These are phyloP conservation scores for Drosophila macrospina DNA, from an alignment of 2,888 invertebrate genomes.

Conservation along the genomic window DNA sequence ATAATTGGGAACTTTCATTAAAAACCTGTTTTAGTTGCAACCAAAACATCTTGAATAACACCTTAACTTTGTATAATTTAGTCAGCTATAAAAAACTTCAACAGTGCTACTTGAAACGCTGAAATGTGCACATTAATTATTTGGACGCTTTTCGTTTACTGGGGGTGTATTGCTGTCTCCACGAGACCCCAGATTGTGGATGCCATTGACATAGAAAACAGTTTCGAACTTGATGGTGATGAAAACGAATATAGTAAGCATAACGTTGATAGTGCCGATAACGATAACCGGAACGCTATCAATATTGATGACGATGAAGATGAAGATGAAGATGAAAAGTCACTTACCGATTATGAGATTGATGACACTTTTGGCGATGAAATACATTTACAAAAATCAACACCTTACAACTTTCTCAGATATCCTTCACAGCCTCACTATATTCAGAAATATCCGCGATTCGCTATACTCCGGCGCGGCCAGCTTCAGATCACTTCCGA, in stretches of 20 bases:
- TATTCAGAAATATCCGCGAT: constrained; percentile 37
- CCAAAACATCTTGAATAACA: not conserved
- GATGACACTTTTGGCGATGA: constrained; percentile 11
- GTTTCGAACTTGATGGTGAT: constrained; percentile 4
- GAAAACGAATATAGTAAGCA: constrained; percentile 17
- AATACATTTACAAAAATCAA: not conserved
- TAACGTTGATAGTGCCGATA: not conserved
- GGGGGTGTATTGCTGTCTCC: not conserved
- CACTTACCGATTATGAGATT: not conserved
- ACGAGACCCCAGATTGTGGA: constrained; percentile 1
- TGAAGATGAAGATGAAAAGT: not conserved
- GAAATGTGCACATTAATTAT: constrained; percentile 32
- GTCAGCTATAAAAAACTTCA: not conserved
- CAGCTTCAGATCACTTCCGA: not conserved
- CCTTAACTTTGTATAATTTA: not conserved
- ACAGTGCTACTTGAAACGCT: constrained; percentile 26
- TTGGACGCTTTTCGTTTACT: constrained; percentile 12
- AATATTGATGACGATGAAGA: not conserved
- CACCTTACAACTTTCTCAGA: constrained; percentile 34
- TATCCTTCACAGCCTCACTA: constrained; percentile 12
- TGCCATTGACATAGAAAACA: not conserved
- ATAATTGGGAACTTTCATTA: no score
- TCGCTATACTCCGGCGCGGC: constrained; percentile 47
- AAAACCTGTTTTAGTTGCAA: constrained; percentile 20
- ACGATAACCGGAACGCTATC: no score